Evolutionary conservation across 2,888 invertebrate species (phyloP), one percentile per base, ranked within the genome.

Genomic region (Phania funesta): DNA sequence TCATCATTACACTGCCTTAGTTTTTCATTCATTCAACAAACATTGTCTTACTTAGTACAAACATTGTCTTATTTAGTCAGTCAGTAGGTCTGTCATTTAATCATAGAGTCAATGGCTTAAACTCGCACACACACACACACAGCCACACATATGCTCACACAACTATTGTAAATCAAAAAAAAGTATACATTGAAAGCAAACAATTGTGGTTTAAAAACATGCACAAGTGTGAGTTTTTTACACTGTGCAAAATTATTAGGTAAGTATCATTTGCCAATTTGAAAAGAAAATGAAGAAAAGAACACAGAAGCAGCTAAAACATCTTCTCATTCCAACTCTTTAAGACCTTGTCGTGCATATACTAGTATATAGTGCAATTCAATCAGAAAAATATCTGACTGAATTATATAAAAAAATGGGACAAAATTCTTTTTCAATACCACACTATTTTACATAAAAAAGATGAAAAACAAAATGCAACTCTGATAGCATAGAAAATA

Each of bases 101-200:
- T 65, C 65, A 58, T 65, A 58, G 32, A 73, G 71, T 73, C 78
- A 73, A 58, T 64, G 64, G 76, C 64, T 58, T 26, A 65, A 62
- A 20, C 9, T 48, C 16, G 22, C n/a, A 41, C 24, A 32, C 5
- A 65, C 5, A 16, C 1, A 41, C 20, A 41, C 1, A 32, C 32
- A 29, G 5, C 29, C 26, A 50, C 38, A 18, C n/a, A 50, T 13
- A 22, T 38, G 35, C 6, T 35, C 16, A 71, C 41, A 41, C 16
- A 26, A 74, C 16, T 35, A 26, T 13, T 58, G 35, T 38, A 38
- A 38, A 48, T 60, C 13, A 13, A 5, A 18, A 50, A 6, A 54
- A 1, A 48, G 35, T 18, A 38, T 54, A 20, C 1, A 8, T n/a
- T 32, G 2, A n/a, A n/a, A 22, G n/a, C 26, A 26, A 16, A 32